Evolutionary conservation across 2,113 vertebrate genomes (phyloP), one percentile per base, ranked within the genome.

Genomic region (Ailuropoda melanoleuca): DNA sequence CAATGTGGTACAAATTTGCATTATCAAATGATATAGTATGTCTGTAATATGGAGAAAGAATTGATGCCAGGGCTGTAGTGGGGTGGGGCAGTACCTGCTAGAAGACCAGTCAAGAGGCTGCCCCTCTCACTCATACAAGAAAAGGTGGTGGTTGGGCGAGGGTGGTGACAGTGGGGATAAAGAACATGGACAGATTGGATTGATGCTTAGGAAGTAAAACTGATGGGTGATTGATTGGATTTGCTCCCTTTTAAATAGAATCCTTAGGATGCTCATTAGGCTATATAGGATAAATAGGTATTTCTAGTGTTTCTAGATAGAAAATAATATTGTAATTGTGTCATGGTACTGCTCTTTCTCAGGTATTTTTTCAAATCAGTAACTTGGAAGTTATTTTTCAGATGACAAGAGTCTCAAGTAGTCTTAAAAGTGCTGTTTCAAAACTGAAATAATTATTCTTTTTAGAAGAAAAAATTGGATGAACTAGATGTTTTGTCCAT

Each of bases 351-450:
- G 26, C 13, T 80, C 1, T 80, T 96, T 97, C 39, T 95, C 12
- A 75, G 14, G 60, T n/a, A 8, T 58, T 70, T 92, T 93, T 95
- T 26, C 1, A 58, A 87, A 56, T 84, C 1, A 64, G 8, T 96
- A 64, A 75, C 56, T 90, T 46, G 62, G 21, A 84, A 93, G 87
- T 90, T 96, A 90, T 86, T 95, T 96, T 64, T 82, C 7, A 43
- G 50, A 72, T 14, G 26, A 58, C 6, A 68, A 26, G 31, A 93
- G 24, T 56, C 43, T 94, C 29, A 58, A 37, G 62, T 62, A 43
- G 56, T 88, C 8, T 82, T 88, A 85, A 78, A 62, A 83, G 78
- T 92, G 8, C 84, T 88, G 10, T 70, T 93, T 93, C 62, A 62
- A 88, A 93, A 39, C 26, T 81, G 34, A 68, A 81, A 74, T 60